Conservation (phyloP, 2,113 vertebrate genomes). For the Coryphaenoides rupestris region DNA sequence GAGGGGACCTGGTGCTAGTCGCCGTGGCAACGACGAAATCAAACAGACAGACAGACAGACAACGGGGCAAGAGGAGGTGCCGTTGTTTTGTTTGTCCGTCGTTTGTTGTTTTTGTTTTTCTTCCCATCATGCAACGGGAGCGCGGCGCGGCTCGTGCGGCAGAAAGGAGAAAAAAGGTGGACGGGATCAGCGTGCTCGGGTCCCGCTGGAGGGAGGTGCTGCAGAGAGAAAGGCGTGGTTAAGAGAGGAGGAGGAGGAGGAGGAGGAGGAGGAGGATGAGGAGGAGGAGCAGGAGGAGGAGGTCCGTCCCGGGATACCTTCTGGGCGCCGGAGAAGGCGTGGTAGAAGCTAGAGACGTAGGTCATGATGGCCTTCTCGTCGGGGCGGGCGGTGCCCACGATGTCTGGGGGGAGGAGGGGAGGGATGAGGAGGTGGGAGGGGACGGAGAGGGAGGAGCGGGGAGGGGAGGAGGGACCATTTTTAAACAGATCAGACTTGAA, state of each 20-base stretch:
- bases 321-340: conserved; percentile 99
- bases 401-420: conserved; percentile 78
- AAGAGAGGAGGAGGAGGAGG: conserved; percentile 65
- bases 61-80: background rate
- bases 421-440: conserved; percentile 12
- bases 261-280: conserved; percentile 71
- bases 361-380: conserved; percentile 99
- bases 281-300: conserved; percentile 69
- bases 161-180: conserved; percentile 43
- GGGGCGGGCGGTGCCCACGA: conserved; percentile 96
- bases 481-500: conserved; percentile 49
- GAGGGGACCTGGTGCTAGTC: conserved; percentile 55
- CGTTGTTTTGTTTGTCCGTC: background rate
- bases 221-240: conserved; percentile 72
- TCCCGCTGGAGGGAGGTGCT: conserved; percentile 52
- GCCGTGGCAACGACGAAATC: conserved; percentile 16
- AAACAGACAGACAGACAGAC: no score
- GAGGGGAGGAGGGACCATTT: conserved; percentile 2
- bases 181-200: conserved; percentile 56
- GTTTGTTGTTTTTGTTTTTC: conserved; percentile 13
- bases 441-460: conserved; percentile 6
- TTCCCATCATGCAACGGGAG: conserved; percentile 81
- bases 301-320: conserved; percentile 93
- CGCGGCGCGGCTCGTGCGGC: conserved; percentile 72
- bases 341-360: conserved; percentile 99